Percentiles rank a stretch among this genome's conserved stretches.
Conservation (phyloP, 2,888 invertebrate genomes). For the Macropis europaea region DNA sequence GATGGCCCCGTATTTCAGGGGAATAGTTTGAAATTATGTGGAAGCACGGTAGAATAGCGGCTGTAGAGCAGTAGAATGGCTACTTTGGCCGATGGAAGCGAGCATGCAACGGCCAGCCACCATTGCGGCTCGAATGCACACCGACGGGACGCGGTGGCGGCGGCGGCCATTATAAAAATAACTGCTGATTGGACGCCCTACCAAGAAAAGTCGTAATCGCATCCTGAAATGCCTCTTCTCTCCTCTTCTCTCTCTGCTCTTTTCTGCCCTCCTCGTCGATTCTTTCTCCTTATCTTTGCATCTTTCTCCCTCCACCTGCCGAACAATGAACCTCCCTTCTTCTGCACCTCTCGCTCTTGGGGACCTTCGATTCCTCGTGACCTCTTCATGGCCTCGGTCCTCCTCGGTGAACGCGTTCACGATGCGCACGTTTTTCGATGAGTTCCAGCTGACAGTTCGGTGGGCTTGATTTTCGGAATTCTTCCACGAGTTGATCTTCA, state of each 20-base stretch:
- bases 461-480: too few relatives aligned
- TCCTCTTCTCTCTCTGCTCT: conserved; percentile 18
- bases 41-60: conserved; percentile 52
- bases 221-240: conserved; percentile 71
- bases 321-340: conserved; percentile 20
- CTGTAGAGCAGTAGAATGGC: conserved; percentile 59
- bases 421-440: too few relatives aligned
- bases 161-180: conserved; percentile 79
- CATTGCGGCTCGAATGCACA: conserved; percentile 42
- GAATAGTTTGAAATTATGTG: conserved; percentile 38
- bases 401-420: too few relatives aligned
- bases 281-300: conserved; percentile 27
- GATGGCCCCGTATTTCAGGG: too few relatives aligned
- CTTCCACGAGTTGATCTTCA: too few relatives aligned
- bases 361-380: neutral
- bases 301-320: conserved; percentile 17
- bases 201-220: conserved; percentile 80
- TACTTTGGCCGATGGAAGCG: conserved; percentile 67
- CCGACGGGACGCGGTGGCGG: conserved; percentile 55
- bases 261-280: conserved; percentile 10
- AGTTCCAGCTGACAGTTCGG: too few relatives aligned
- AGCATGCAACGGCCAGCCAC: conserved; percentile 69
- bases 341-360: neutral
- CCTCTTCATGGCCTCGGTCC: neutral
- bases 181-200: conserved; percentile 80